phyloP scores from a whole-genome alignment of 2,888 invertebrate genomes.

The Ichneumon xanthorius region DNA sequence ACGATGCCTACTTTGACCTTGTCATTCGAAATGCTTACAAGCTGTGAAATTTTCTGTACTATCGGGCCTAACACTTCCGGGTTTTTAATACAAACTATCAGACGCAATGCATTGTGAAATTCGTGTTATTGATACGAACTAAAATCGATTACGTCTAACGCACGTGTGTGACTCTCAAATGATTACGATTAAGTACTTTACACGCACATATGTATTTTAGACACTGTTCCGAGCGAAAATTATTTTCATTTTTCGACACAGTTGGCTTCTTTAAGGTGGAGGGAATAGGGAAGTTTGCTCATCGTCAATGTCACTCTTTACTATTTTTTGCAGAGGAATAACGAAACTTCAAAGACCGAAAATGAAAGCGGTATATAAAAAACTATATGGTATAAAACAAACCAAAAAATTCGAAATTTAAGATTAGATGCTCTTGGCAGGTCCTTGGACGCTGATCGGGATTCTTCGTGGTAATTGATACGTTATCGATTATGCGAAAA shows the following conservation, averaged over 20 bases:
- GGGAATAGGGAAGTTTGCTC: not conserved
- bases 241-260: not conserved
- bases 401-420: not conserved
- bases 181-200: constrained; percentile 17
- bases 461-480: not conserved
- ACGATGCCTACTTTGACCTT: constrained; percentile 97
- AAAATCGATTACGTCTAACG: not conserved
- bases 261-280: constrained; percentile 13
- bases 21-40: constrained; percentile 98
- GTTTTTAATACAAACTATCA: constrained; percentile 17
- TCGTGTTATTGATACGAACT: not conserved
- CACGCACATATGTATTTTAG: not conserved
- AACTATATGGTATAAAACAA: not conserved
- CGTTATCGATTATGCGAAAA: not conserved
- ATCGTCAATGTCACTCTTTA: not conserved
- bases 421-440: not conserved
- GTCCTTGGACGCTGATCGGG: not conserved
- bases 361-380: not conserved
- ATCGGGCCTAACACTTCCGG: constrained; percentile 8
- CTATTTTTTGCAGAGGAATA: not conserved
- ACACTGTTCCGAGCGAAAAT: not conserved
- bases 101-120: constrained; percentile 2
- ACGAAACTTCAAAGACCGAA: not conserved
- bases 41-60: constrained; percentile 86
- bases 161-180: constrained; percentile 19